Percentiles rank a stretch among this genome's conserved stretches.
Conservation (phyloP, 2,797 vertebrate species). For the Melanitta fusca region DNA sequence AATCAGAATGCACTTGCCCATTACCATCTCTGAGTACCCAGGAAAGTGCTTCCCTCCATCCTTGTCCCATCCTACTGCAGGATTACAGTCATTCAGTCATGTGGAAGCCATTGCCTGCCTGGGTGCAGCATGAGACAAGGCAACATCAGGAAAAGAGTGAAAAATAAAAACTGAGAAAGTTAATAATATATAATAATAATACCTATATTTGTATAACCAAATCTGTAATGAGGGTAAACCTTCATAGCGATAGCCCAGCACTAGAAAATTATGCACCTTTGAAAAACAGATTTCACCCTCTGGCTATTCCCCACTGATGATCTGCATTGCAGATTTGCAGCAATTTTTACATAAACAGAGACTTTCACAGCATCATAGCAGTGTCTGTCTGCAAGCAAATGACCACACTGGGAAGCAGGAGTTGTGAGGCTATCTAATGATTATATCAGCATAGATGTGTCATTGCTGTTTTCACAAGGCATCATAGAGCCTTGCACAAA, state of each 20-base stretch:
- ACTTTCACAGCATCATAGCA: neutral
- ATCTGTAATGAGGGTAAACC: neutral
- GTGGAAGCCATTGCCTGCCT: neutral
- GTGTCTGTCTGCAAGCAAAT: neutral
- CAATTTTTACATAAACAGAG: neutral
- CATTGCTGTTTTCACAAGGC: constrained; percentile 30
- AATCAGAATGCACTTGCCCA: neutral
- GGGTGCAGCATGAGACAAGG: accelerated
- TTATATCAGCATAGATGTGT: neutral
- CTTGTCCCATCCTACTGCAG: neutral
- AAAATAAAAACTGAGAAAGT: neutral
- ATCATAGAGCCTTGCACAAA: neutral
- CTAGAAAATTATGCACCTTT: neutral
- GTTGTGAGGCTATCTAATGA: constrained; percentile 7
- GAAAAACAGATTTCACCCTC: neutral
- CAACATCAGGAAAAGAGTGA: neutral
- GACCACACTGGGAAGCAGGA: neutral
- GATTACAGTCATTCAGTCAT: neutral
- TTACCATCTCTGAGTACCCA: neutral
- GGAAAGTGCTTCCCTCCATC: neutral
- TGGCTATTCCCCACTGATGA: neutral
- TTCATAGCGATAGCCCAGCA: neutral
- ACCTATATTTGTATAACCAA: neutral
- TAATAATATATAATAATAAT: neutral
- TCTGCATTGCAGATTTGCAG: neutral